Conservation (phyloP, 2,113 vertebrate species). For the Platichthys stellatus region DNA sequence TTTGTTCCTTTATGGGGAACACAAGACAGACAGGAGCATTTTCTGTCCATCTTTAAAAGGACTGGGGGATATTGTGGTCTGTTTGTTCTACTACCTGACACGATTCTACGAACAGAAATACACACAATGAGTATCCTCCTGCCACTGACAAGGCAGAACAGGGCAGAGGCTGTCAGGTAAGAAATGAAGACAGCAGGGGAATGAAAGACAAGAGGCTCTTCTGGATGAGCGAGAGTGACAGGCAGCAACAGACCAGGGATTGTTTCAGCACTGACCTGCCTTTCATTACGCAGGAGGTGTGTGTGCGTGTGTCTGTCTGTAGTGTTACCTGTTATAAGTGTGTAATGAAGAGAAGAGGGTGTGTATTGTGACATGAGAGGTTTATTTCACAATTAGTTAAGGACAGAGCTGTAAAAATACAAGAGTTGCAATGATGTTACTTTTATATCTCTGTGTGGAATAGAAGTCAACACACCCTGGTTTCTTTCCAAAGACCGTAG, state of each 20-base stretch:
- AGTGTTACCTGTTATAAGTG: neutral
- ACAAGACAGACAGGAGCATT: neutral
- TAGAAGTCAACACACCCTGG: too few species aligned
- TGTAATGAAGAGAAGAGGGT: neutral
- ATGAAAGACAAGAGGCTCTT: neutral
- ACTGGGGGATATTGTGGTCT: too few species aligned
- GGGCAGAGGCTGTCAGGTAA: neutral
- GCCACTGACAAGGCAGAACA: conserved; percentile 1
- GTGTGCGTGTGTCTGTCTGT: neutral
- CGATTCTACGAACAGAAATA: neutral
- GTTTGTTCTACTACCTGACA: too few species aligned
- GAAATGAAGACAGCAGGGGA: neutral
- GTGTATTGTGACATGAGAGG: too few species aligned
- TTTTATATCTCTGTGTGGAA: too few species aligned
- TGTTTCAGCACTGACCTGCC: conserved; percentile 84
- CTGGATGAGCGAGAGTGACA: conserved; percentile 60
- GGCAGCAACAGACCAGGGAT: conserved; percentile 81
- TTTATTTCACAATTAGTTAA: too few species aligned
- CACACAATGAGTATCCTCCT: neutral
- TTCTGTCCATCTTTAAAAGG: too few species aligned
- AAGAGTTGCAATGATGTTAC: too few species aligned
- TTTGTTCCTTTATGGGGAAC: too few species aligned
- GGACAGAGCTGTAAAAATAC: too few species aligned
- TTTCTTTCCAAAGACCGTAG: too few species aligned
- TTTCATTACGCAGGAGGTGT: conserved; percentile 81